These are phyloP conservation scores for Cyclophora punctaria DNA, from an alignment of 2,888 invertebrate genomes.

Conservation along the genomic window DNA sequence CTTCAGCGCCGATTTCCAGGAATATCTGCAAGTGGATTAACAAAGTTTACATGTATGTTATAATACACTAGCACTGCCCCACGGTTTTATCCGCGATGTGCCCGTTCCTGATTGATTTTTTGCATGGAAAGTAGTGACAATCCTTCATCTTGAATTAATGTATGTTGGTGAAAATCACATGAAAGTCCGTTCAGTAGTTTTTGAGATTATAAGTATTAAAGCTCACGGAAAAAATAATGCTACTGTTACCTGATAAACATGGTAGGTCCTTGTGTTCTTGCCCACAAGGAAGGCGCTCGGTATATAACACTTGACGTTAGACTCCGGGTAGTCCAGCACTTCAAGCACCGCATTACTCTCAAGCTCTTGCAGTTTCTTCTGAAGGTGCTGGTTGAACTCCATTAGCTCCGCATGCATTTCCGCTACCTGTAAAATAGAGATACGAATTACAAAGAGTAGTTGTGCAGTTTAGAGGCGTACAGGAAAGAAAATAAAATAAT, in stretches of 20 bases:
- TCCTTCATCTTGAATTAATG: too few species aligned
- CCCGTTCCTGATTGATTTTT: too few species aligned
- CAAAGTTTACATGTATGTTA: not conserved
- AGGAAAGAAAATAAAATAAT: too few species aligned
- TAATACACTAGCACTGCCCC: too few species aligned
- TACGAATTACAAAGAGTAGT: too few species aligned
- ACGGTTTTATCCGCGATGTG: too few species aligned
- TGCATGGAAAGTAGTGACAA: too few species aligned
- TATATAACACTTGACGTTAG: conserved; percentile 88
- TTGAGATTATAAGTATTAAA: too few species aligned
- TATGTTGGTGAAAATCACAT: too few species aligned
- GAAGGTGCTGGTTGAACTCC: conserved; percentile 91
- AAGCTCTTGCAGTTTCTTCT: conserved; percentile 77
- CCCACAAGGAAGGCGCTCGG: conserved; percentile 86
- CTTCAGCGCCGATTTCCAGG: conserved; percentile 87
- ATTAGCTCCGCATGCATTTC: conserved; percentile 96
- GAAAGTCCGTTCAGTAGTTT: too few species aligned
- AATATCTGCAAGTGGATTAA: conserved; percentile 78
- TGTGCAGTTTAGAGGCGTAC: too few species aligned
- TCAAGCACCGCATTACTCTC: conserved; percentile 54
- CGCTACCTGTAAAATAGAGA: conserved; percentile 77
- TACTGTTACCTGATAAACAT: conserved; percentile 87
- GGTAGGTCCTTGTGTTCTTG: conserved; percentile 82
- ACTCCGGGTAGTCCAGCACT: conserved; percentile 51
- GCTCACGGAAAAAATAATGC: too few species aligned